Percentiles rank a stretch among this genome's conserved stretches.
phyloP scores from a whole-genome alignment of 2,797 vertebrate genomes.

The Enteromius paludinosus region DNA sequence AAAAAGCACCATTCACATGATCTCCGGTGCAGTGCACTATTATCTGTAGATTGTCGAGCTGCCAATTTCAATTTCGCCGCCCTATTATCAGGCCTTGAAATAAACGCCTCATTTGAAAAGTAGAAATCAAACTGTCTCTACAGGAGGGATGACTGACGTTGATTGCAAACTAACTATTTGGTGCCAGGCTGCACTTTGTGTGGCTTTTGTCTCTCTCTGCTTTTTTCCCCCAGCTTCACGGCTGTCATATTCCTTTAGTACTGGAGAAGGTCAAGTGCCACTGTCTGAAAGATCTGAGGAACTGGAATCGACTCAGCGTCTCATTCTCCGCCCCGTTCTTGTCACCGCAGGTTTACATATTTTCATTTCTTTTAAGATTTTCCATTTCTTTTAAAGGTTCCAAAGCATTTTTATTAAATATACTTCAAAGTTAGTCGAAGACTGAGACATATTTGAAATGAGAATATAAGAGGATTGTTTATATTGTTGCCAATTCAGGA shows the following conservation, averaged over 20 bases:
- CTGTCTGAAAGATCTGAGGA: constrained; percentile 81
- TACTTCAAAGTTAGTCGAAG: constrained; percentile 10
- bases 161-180: constrained; percentile 86
- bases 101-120: constrained; percentile 86
- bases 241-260: constrained; percentile 85
- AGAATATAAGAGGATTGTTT: constrained; percentile 4
- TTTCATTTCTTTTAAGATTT: constrained; percentile 37
- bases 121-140: constrained; percentile 87
- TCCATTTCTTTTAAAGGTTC: constrained; percentile 28
- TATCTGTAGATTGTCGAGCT: constrained; percentile 82
- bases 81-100: constrained; percentile 82
- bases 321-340: constrained; percentile 48
- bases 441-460: neutral
- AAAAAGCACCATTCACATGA: constrained; percentile 78
- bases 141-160: constrained; percentile 81
- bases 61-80: constrained; percentile 82
- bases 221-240: constrained; percentile 74
- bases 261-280: constrained; percentile 83
- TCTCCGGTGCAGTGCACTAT: constrained; percentile 77
- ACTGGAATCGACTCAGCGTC: constrained; percentile 58
- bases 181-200: constrained; percentile 82
- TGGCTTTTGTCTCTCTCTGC: constrained; percentile 80
- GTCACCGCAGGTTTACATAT: constrained; percentile 72
- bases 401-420: constrained; percentile 14
- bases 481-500: neutral